Percentiles rank a stretch among this genome's conserved stretches.
These are phyloP conservation scores for Hemistola chrysoprasaria DNA, from an alignment of 2,888 invertebrate species.

Conservation along the genomic window DNA sequence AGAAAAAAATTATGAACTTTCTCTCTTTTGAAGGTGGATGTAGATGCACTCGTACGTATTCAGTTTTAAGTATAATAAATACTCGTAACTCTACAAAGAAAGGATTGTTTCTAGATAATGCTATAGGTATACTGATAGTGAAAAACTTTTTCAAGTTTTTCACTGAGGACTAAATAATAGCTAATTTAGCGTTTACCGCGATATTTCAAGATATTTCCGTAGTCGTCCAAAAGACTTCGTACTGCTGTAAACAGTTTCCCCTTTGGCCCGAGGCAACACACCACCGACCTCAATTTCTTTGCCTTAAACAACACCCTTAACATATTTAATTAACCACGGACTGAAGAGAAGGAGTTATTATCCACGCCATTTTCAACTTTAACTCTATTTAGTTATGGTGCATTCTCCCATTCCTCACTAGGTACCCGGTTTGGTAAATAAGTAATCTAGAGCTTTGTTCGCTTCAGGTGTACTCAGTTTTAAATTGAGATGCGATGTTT, in stretches of 20 bases:
- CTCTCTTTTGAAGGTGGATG: too few relatives aligned
- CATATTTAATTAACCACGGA: conserved; percentile 65
- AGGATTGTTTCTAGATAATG: too few relatives aligned
- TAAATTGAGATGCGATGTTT: conserved; percentile 41
- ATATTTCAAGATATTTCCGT: conserved; percentile 6
- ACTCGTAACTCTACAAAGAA: too few relatives aligned
- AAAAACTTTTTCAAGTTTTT: too few relatives aligned
- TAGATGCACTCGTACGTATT: too few relatives aligned
- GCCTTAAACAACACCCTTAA: conserved; percentile 56
- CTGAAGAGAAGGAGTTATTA: conserved; percentile 9
- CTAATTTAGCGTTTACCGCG: too few relatives aligned
- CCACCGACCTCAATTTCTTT: conserved; percentile 48
- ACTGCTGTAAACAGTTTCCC: conserved; percentile 14
- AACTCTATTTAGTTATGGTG: conserved; percentile 1
- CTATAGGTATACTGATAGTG: too few relatives aligned
- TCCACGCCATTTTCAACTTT: conserved; percentile 13
- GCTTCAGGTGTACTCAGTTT: conserved; percentile 27
- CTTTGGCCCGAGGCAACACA: conserved; percentile 35
- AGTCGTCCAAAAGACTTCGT: conserved; percentile 18
- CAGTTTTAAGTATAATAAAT: too few relatives aligned
- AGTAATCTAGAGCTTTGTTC: conserved; percentile 20
- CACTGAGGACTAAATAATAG: too few relatives aligned
- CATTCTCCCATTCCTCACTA: conserved; percentile 1
- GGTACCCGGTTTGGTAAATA: conserved; percentile 10
- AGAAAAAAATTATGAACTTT: too few relatives aligned